Percentiles rank a stretch among this genome's conserved stretches.
Conservation (phyloP, 2,113 vertebrate species). For the Phalacrocorax aristotelis region DNA sequence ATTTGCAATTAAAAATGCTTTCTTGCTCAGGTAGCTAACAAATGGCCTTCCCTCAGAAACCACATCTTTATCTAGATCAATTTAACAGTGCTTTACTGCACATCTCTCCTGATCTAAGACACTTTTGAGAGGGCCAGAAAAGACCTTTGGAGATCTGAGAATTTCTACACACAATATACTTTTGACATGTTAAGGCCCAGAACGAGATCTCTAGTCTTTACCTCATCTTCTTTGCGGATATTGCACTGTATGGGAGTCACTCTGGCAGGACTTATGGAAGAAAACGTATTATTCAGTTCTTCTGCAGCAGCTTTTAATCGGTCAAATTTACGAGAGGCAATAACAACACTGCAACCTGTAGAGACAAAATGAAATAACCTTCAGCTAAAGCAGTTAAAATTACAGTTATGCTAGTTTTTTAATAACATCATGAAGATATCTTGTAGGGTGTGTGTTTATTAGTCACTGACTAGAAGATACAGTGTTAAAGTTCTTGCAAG, state of each 20-base stretch:
- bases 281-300: conserved; percentile 76
- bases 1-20: not conserved
- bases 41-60: not conserved
- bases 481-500: not conserved
- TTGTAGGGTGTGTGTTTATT: not conserved
- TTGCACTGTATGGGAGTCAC: conserved; percentile 85
- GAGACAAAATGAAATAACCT: conserved; percentile 9
- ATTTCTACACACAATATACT: not conserved
- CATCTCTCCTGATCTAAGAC: not conserved
- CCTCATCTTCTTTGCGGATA: conserved; percentile 90
- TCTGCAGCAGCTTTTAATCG: conserved; percentile 78
- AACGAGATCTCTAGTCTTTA: conserved; percentile 15
- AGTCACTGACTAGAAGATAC: not conserved
- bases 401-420: not conserved
- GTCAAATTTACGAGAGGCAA: conserved; percentile 87
- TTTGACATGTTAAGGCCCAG: not conserved
- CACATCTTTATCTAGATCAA: not conserved
- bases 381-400: not conserved
- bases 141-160: not conserved
- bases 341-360: conserved; percentile 89
- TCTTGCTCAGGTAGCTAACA: not conserved
- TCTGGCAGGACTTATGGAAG: conserved; percentile 56
- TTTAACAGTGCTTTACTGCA: not conserved
- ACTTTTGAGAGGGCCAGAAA: not conserved
- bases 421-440: not conserved